Percentiles rank a stretch among this genome's conserved stretches.
Evolutionary conservation across 2,113 vertebrate genomes (phyloP).

Genomic region (Siniperca chuatsi): DNA sequence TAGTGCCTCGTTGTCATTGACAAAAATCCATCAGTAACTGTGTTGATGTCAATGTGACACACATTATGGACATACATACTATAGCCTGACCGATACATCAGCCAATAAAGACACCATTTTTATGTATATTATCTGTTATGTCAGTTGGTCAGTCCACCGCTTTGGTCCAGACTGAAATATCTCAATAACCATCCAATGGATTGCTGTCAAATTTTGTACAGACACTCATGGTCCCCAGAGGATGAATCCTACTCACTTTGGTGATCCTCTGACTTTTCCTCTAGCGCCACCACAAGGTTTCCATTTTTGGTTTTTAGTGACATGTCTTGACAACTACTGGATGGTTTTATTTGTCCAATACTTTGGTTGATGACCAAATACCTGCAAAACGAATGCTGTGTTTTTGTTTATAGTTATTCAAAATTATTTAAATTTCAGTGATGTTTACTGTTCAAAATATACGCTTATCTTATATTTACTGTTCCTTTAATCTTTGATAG

Average conservation of each 20-base stretch:
- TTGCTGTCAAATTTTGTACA: background rate
- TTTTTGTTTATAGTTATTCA: background rate
- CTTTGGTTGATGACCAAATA: no score
- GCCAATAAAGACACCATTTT: background rate
- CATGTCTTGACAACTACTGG: no score
- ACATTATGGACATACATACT: constrained; percentile 25
- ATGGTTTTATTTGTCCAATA: background rate
- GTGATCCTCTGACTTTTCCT: background rate
- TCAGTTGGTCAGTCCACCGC: background rate
- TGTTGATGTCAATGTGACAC: constrained; percentile 18
- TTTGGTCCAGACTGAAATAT: background rate
- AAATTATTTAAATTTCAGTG: background rate
- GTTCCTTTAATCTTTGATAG: background rate
- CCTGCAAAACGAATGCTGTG: background rate
- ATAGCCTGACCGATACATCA: background rate
- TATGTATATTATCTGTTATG: background rate
- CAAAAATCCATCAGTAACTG: constrained; percentile 41
- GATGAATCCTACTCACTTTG: background rate
- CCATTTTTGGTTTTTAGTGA: no score
- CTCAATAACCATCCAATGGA: background rate
- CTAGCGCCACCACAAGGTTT: no score
- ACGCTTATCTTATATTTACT: background rate
- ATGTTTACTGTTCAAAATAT: background rate
- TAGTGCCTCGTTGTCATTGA: constrained; percentile 68
- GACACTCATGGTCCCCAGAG: background rate